Percentiles rank a stretch among this genome's conserved stretches.
phyloP scores from a whole-genome alignment of 2,888 invertebrate species.

The Empis livida region DNA sequence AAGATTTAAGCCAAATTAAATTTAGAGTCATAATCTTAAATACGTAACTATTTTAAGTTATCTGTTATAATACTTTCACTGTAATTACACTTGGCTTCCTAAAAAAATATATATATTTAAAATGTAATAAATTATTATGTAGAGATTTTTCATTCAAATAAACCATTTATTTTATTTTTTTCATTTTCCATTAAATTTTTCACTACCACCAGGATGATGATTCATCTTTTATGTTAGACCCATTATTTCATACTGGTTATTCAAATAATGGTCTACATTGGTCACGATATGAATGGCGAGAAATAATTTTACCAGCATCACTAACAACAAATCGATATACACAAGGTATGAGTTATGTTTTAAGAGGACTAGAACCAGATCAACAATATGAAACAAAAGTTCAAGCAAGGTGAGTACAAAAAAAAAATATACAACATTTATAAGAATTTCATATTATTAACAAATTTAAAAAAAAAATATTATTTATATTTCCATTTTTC shows the following conservation, averaged over 20 bases:
- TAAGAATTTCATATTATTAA: too few relatives aligned
- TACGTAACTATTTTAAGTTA: too few relatives aligned
- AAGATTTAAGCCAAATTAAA: too few relatives aligned
- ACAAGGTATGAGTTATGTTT: constrained; percentile 44
- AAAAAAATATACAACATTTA: not conserved
- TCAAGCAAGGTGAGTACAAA: constrained; percentile 31
- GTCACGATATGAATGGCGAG: constrained; percentile 33
- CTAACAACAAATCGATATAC: constrained; percentile 30
- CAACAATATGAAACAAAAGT: constrained; percentile 46
- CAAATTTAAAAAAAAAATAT: too few relatives aligned
- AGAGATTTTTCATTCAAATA: too few relatives aligned
- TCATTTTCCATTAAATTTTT: not conserved
- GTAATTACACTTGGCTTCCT: too few relatives aligned
- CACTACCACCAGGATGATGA: not conserved
- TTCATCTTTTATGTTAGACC: not conserved
- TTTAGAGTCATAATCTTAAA: too few relatives aligned
- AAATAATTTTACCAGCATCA: constrained; percentile 37
- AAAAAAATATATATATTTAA: too few relatives aligned
- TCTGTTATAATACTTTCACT: too few relatives aligned
- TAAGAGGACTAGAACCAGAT: constrained; percentile 42
- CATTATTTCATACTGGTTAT: constrained; percentile 5
- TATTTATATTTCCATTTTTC: too few relatives aligned
- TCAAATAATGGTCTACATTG: constrained; percentile 8
- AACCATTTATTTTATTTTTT: too few relatives aligned
- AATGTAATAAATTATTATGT: too few relatives aligned